phyloP scores from a whole-genome alignment of 2,113 vertebrate species.

The Thamnophis sirtalis region DNA sequence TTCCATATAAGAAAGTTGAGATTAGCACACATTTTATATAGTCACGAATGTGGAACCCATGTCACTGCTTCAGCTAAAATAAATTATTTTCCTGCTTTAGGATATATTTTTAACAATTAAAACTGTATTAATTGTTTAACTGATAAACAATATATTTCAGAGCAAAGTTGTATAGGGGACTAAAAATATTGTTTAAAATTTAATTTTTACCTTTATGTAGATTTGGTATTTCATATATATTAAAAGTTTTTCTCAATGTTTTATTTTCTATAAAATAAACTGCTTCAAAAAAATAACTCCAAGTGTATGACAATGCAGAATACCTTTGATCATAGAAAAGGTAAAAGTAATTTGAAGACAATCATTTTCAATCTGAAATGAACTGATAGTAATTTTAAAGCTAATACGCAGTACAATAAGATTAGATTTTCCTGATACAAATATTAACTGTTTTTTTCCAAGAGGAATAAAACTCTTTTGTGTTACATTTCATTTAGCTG shows the following conservation, averaged over 20 bases:
- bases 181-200: neutral
- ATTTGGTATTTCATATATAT: neutral
- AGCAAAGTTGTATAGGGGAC: neutral
- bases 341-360: neutral
- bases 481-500: neutral
- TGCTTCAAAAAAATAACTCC: neutral
- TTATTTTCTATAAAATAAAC: neutral
- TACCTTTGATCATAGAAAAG: constrained; percentile 1
- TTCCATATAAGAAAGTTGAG: constrained; percentile 1
- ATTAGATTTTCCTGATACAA: neutral
- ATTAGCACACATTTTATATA: neutral
- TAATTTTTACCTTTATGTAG: neutral
- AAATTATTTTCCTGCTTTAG: neutral
- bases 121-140: neutral
- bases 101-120: neutral
- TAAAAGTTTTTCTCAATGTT: neutral
- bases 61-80: neutral
- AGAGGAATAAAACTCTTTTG: neutral
- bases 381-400: neutral
- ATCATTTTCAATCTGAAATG: neutral
- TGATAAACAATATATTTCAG: neutral
- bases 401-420: neutral
- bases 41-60: neutral
- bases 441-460: neutral
- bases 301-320: constrained; percentile 1